A percentile compares a stretch with the other conserved stretches of the same genome.
Conservation (phyloP, 2,113 vertebrate genomes). For the Butastur rufipennis region DNA sequence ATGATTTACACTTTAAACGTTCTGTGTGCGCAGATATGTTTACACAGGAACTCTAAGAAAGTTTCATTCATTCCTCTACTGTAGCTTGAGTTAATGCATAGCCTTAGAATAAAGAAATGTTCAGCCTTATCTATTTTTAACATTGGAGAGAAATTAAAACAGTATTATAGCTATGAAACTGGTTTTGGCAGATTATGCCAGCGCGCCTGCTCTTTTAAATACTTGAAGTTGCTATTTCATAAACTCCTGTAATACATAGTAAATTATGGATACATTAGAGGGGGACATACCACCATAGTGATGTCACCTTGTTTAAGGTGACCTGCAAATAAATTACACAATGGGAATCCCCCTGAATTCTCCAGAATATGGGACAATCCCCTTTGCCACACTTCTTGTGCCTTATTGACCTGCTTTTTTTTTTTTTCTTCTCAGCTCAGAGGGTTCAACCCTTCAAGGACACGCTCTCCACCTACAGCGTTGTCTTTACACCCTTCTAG, state of each 20-base stretch:
- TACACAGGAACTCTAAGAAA: not conserved
- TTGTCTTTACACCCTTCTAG: not conserved
- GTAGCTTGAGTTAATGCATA: not conserved
- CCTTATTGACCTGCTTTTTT: not conserved
- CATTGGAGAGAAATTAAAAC: not conserved
- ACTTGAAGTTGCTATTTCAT: conserved; percentile 23
- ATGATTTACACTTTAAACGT: not conserved
- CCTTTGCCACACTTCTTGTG: not conserved
- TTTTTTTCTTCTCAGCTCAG: not conserved
- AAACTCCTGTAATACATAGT: not conserved
- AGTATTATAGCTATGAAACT: not conserved
- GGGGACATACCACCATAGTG: not conserved
- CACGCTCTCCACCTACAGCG: rapidly evolving
- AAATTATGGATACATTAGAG: not conserved
- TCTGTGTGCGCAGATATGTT: not conserved
- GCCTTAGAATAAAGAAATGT: not conserved
- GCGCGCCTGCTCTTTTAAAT: not conserved
- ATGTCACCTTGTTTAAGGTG: not conserved
- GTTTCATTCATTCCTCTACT: not conserved
- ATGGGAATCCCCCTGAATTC: conserved; percentile 39
- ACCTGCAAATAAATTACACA: not conserved
- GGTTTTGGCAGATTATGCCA: not conserved
- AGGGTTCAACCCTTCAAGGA: not conserved
- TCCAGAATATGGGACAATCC: not conserved
- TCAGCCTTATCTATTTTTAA: not conserved